Evolutionary conservation across 2,797 vertebrate genomes (phyloP), one percentile per base, ranked within the genome.

Genomic region (Trachops cirrhosus): DNA sequence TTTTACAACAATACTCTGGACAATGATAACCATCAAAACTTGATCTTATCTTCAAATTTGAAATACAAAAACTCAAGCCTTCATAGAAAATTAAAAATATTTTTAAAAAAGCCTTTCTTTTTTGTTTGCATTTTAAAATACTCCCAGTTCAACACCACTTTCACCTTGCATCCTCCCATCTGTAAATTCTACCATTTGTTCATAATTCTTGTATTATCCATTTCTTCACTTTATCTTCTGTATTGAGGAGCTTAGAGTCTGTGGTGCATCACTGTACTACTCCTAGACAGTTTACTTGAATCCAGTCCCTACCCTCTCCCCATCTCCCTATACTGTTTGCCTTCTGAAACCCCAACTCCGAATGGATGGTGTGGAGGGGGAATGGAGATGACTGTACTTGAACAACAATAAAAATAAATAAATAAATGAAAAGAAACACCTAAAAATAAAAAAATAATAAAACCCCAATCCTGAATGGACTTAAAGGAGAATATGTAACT

Each of bases 261-360:
- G 3, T 37, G 3, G 12, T 21, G 2, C 39, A 48, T n/a, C 15
- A 67, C 3, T 79, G 14, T 26, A 37, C 88, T 3, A 59, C 3
- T 52, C 15, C 1, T 87, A 19, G 21, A 0, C 52, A 6, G 1
- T 16, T 4, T 83, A 48, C 41, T 91, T 67, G 16, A 68, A 64
- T 52, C 39, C 9, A 5, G 21, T 14, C 5, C 32, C 6, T n/a
- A 4, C 2, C 9, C 14, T 19, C 1, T 77, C 6, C 16, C 14
- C 6, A 11, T 2, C 9, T 29, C 22, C 14, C 3, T 1, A 34
- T 29, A 62, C 57, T 44, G 50, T 86, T 80, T 89, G 11, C 16
- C n/a, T 93, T 87, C 62, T 48, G 41, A 80, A 86, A 87, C 85
- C 62, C 29, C 46, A 91, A 73, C 16, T 83, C 5, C 70, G 16